Base-by-base conservation (phyloP, 23 tunicate genomes). In the Halocynthia aurantium region DNA sequence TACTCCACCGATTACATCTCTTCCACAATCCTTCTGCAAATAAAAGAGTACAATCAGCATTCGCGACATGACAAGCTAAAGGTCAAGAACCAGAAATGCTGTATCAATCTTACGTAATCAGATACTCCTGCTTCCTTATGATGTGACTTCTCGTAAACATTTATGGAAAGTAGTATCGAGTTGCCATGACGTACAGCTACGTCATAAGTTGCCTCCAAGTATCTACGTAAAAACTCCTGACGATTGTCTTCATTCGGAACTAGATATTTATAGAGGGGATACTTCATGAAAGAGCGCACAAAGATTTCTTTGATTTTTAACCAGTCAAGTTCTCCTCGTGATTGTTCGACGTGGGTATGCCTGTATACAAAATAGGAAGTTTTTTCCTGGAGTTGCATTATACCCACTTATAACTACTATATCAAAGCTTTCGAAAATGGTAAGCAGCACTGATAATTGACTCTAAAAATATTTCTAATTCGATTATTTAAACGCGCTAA, bases 121-220 rank as follows among this genome's bases (percentile, higher is more conserved):
- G 44, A 31, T 31, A 31, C 44, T 4, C 4, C 44, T 72, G 18
- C 70, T 13, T 40, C 61, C 22, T 8, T 80, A 53, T 19, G 0
- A 11, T 21, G 55, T 53, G 40, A 21, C 10, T 63, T 75, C 67
- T 55, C 22, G 44, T 63, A 40, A 69, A 82, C 70, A 68, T 72
- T 85, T 15, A 85, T 73, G 18, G 75, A 83, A 58, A 91, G 52
- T 66, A 91, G 75, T 55, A 90, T 85, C 6, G 85, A 86, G 58
- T 85, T 51, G 15, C 97, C 90, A 61, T 81, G 77, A 52, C 76
- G 83, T 5, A 85, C 89, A n/a, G 85, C 81, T 17, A 81, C 90
- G 66, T 84, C 90, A 72, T 85, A 90, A 64, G 85, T 85, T 18
- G 97, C 97, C 22, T 90, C 97, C 55, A 90, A 75, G 55, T 84